Evolutionary conservation across 1,140 invertebrate genomes (phyloP).

Genomic region (Tyrophagus putrescentiae): DNA sequence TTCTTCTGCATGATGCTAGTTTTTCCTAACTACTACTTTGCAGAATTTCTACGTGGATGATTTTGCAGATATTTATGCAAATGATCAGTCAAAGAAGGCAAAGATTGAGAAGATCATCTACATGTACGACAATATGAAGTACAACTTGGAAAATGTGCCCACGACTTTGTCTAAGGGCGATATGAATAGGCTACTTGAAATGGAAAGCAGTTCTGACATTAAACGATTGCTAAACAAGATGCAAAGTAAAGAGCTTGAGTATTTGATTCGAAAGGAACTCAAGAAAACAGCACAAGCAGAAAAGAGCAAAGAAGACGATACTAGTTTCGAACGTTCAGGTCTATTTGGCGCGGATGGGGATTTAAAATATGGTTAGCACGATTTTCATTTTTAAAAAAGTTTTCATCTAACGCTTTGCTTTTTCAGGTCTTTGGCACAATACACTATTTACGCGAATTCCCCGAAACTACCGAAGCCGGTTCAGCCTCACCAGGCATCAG

Average conservation of each 20-base stretch:
- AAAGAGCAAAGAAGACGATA: not conserved
- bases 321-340: not conserved
- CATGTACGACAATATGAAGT: conserved; percentile 14
- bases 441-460: conserved; percentile 7
- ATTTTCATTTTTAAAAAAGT: not conserved
- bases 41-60: not conserved
- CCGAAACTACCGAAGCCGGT: not conserved
- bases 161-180: not conserved
- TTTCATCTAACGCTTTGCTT: not conserved
- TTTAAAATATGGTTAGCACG: conserved; percentile 12
- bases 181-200: not conserved
- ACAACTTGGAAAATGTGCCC: not conserved
- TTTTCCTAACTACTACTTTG: not conserved
- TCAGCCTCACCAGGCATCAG: not conserved
- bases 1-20: not conserved
- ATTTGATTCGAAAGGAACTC: not conserved
- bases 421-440: conserved; percentile 10
- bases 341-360: conserved; percentile 6
- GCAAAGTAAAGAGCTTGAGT: not conserved
- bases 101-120: conserved; percentile 3
- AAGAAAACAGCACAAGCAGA: not conserved
- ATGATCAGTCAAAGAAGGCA: not conserved
- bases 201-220: not conserved
- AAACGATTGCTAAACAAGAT: not conserved
- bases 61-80: not conserved